Evolutionary conservation across 2,113 vertebrate genomes (phyloP), one percentile per base, ranked within the genome.

Genomic region (Motacilla tschutschensis): DNA sequence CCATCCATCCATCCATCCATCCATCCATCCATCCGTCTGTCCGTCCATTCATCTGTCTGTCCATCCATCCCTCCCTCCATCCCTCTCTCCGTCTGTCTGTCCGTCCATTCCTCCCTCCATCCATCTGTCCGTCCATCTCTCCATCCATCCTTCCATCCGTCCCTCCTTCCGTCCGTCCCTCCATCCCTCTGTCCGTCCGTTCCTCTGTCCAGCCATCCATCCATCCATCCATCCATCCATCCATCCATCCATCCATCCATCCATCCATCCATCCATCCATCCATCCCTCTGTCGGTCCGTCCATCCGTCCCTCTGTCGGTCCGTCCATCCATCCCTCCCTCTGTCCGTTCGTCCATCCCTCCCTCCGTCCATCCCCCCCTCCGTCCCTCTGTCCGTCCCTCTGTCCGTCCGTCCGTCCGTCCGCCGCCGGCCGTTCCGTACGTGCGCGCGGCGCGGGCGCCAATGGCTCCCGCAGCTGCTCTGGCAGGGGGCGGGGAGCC

Each of bases 401-500:
- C 46, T 25, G 2, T 47, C 60, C 14, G 1, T 51, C 38, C 33
- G 3, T 65, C 28, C 6, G 4, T 41, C 57, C 6, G 10, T 54
- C 72, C 28, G 5, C 46, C 10, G 33, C n/a, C 48, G 74, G 40
- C 26, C 75, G 14, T 7, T 78, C 92, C 92, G 79, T 96, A 96
- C 96, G 95, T 96, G 95, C 95, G 38, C 14, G 84, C 89, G 22
- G 92, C 93, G 76, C 90, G 13, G 92, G 89, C 91, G 53, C 93
- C 76, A 93, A 96, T 96, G 96, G 96, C 95, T 96, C 44, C 96
- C 47, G 59, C 96, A 64, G 96, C 94, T 93, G 96, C 25, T 41
- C 87, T 90, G 83, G 90, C 92, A 62, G 95, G 94, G 96, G 95
- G 95, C 93, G 94, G 95, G 95, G 93, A 94, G 33, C 33, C 33